Conservation (phyloP, 1,140 invertebrate genomes). For the Lordiphosa clarofinis region DNA sequence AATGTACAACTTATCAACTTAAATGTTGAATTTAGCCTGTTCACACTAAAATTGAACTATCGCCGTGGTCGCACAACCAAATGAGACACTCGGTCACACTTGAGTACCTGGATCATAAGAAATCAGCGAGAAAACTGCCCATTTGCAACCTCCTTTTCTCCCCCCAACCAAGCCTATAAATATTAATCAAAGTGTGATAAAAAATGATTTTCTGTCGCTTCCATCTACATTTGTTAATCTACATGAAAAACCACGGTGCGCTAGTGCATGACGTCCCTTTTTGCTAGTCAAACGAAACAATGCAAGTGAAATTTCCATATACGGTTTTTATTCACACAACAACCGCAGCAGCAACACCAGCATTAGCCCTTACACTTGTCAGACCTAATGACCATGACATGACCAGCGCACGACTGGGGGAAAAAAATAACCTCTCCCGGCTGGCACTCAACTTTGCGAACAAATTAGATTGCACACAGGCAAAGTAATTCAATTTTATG, state of each 20-base stretch:
- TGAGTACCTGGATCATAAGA: no score
- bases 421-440: background rate
- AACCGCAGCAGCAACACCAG: slow-evolving; percentile 6
- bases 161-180: no score
- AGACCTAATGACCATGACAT: slow-evolving; percentile 39
- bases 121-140: no score
- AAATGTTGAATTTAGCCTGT: no score
- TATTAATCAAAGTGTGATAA: no score
- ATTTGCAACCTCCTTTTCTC: no score
- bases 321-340: slow-evolving; percentile 5
- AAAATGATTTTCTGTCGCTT: background rate
- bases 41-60: no score
- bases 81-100: no score
- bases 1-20: no score
- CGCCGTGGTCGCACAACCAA: no score
- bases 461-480: slow-evolving; percentile 48
- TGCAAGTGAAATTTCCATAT: slow-evolving; percentile 6
- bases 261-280: slow-evolving; percentile 6
- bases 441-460: slow-evolving; percentile 16
- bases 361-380: slow-evolving; percentile 12
- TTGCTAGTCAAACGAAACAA: background rate
- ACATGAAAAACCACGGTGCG: background rate
- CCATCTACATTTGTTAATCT: background rate
- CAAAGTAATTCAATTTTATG: slow-evolving; percentile 42
- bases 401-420: slow-evolving; percentile 14